phyloP scores from a whole-genome alignment of 2,797 vertebrate species.

The Selene dorsalis region DNA sequence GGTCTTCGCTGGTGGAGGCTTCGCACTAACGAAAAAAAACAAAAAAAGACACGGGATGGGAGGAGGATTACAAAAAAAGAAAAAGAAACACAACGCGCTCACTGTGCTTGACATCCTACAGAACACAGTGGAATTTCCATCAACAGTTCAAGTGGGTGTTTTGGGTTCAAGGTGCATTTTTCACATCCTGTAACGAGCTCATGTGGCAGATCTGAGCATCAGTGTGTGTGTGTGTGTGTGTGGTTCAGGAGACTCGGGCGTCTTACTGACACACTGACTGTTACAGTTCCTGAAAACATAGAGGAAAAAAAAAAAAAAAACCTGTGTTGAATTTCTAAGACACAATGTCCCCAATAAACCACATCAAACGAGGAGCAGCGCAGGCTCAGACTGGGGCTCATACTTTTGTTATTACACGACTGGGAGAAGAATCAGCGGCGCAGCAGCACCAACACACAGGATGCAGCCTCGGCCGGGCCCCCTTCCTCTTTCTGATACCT shows the following conservation, averaged over 20 bases:
- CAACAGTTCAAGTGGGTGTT: neutral
- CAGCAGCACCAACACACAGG: neutral
- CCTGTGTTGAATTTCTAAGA: slow-evolving; percentile 13
- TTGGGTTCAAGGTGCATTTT: neutral
- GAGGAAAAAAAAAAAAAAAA: neutral
- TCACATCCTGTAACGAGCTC: slow-evolving; percentile 22
- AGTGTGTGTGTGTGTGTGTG: no score
- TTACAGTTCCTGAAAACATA: slow-evolving; percentile 14
- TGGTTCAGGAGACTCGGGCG: neutral
- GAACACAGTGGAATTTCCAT: slow-evolving; percentile 30
- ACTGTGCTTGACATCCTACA: neutral
- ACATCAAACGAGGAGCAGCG: slow-evolving; percentile 26
- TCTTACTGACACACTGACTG: slow-evolving; percentile 12
- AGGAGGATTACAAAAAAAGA: neutral
- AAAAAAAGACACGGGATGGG: slow-evolving; percentile 4
- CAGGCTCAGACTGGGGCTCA: slow-evolving; percentile 1
- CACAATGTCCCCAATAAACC: slow-evolving; percentile 28
- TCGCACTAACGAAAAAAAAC: slow-evolving; percentile 38
- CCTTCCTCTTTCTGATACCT: no score
- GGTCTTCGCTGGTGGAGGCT: slow-evolving; percentile 76
- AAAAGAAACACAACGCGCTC: neutral
- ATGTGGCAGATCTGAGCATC: neutral
- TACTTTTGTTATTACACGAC: slow-evolving; percentile 5
- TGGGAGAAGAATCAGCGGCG: neutral
- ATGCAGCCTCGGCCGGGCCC: no score